A percentile compares a stretch with the other conserved stretches of the same genome.
Evolutionary conservation across 2,888 invertebrate genomes (phyloP).

Genomic region (Drosophila demipolita): DNA sequence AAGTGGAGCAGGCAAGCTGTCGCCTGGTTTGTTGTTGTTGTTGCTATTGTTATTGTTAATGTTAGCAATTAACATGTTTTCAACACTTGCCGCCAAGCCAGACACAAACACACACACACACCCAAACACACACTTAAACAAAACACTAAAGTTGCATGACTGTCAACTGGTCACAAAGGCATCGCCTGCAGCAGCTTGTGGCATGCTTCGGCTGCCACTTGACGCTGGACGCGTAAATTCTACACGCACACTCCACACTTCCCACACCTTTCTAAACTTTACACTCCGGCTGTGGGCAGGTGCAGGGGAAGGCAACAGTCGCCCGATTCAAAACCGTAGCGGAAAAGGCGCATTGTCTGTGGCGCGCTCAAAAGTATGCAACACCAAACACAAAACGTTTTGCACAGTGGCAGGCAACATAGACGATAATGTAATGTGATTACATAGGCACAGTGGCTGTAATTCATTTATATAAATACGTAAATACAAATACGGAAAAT

Average conservation of each 20-base stretch:
- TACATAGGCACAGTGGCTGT: not conserved
- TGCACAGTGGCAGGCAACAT: conserved; percentile 38
- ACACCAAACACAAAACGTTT: conserved; percentile 34
- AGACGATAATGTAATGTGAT: not conserved
- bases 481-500: not conserved
- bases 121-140: not conserved
- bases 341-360: conserved; percentile 53
- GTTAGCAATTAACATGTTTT: conserved; percentile 78
- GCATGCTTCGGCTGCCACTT: conserved; percentile 65
- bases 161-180: conserved; percentile 59
- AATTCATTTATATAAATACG: not conserved
- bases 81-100: conserved; percentile 67
- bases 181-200: conserved; percentile 64
- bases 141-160: conserved; percentile 52
- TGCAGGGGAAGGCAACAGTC: not conserved
- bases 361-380: conserved; percentile 44
- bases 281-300: not conserved
- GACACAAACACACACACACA: not conserved
- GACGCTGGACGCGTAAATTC: conserved; percentile 63
- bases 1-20: conserved; percentile 55
- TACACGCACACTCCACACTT: conserved; percentile 46
- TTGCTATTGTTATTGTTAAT: conserved; percentile 64
- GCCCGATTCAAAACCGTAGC: conserved; percentile 24
- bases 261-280: not conserved
- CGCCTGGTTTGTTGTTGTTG: conserved; percentile 33